A percentile compares a stretch with the other conserved stretches of the same genome.
Evolutionary conservation across 2,797 vertebrate genomes (phyloP).

Genomic region (Enteromius thamalakanensis): DNA sequence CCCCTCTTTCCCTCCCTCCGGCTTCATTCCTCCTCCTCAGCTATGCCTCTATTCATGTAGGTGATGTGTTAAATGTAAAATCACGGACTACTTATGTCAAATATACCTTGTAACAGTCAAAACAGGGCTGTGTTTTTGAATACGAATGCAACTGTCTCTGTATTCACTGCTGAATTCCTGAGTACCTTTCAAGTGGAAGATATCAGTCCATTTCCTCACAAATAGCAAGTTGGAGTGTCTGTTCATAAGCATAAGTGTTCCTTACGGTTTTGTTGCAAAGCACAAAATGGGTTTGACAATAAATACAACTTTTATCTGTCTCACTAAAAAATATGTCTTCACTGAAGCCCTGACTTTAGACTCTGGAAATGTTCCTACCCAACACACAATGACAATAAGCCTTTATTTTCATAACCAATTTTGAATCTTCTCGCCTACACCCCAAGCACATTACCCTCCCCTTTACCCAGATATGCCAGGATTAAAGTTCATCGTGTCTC

Average conservation of each 20-base stretch:
- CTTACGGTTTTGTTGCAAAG: neutral
- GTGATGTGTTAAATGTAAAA: neutral
- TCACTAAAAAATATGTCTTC: neutral
- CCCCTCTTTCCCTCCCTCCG: neutral
- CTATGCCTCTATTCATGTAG: neutral
- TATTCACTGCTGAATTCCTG: constrained; percentile 42
- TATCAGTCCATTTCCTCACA: neutral
- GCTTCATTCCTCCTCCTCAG: neutral
- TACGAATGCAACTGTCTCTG: neutral
- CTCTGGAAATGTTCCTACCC: constrained; percentile 8
- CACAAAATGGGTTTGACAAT: constrained; percentile 46
- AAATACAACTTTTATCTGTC: constrained; percentile 48
- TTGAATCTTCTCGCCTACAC: neutral
- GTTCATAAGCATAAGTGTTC: constrained; percentile 37
- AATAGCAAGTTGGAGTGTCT: constrained; percentile 58
- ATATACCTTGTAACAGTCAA: constrained; percentile 26
- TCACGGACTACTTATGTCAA: neutral
- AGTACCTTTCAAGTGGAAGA: constrained; percentile 59
- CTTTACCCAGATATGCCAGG: constrained; percentile 25
- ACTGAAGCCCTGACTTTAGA: neutral
- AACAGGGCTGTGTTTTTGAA: constrained; percentile 5
- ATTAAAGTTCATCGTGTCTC: constrained; percentile 88
- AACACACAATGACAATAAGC: constrained; percentile 10
- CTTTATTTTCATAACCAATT: constrained; percentile 22
- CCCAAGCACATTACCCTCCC: neutral